Evolutionary conservation across 2,113 vertebrate species (phyloP), one percentile per base, ranked within the genome.

Genomic region (Bufo gargarizans): DNA sequence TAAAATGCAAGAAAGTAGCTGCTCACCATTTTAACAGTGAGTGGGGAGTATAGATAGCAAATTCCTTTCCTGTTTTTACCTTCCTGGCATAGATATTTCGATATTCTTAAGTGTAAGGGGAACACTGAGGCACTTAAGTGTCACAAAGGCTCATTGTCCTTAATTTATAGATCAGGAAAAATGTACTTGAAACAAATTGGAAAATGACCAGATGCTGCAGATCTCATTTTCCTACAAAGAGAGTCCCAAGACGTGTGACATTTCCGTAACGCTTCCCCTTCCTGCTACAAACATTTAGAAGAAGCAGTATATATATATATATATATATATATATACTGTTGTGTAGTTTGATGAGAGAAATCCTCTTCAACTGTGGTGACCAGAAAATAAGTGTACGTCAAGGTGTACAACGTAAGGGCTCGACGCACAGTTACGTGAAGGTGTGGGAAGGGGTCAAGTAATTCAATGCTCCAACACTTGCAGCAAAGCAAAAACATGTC

Each of bases 151-250:
- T 20, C 59, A 67, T 86, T 86, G 56, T 86, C 12, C 58, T 65
- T 19, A 49, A 61, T 86, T 78, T 86, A 61, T 86, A 77, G 20
- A 49, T n/a, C 20, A 63, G 58, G 85, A 77, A 86, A 85, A 63
- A 53, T 76, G 47, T 47, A 86, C 85, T 86, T 86, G 20, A 77
- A 17, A 6, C 16, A 61, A 22, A 6, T 45, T 53, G 50, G 67
- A 84, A 84, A 84, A 55, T 49, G 45, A 17, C 16, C 81, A 65
- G 81, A 85, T 45, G 45, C 56, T 43, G 49, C 16, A 58, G 7
- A 77, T 65, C 49, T 59, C 58, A 50, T 59, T 84, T 84, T 16
- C 58, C 58, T 33, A 86, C 55, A 77, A 47, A 45, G 80, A 65
- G 65, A 65, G 56, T 16, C 65, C 3, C 47, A 63, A 17, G 65